phyloP scores from a whole-genome alignment of 2,888 invertebrate species.

The Drosophila koepferae region DNA sequence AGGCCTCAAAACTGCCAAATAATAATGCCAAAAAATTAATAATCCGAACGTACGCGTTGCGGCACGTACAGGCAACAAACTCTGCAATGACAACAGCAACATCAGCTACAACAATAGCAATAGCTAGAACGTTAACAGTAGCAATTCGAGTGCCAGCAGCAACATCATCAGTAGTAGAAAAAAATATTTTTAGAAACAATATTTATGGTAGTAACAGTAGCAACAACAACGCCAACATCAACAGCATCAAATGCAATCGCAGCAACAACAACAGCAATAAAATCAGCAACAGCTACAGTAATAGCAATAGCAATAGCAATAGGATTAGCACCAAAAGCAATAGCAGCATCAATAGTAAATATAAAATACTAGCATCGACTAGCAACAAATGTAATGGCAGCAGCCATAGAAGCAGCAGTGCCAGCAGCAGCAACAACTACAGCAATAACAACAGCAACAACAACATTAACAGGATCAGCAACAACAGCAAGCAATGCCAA shows the following conservation, averaged over 20 bases:
- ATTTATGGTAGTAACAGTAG: background rate
- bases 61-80: slow-evolving; percentile 55
- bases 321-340: background rate
- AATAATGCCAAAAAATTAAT: slow-evolving; percentile 50
- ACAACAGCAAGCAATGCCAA: slow-evolving; percentile 4
- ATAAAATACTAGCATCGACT: background rate
- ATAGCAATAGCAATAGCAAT: background rate
- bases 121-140: slow-evolving; percentile 4
- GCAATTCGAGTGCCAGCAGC: background rate
- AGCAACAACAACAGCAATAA: background rate
- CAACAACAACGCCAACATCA: slow-evolving; percentile 7
- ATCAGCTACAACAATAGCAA: background rate
- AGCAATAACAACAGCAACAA: background rate
- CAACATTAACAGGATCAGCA: background rate
- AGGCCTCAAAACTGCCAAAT: slow-evolving; percentile 50
- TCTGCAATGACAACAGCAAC: slow-evolving; percentile 43
- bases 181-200: background rate
- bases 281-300: slow-evolving; percentile 1
- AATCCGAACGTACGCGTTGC: slow-evolving; percentile 33
- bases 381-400: slow-evolving; percentile 10
- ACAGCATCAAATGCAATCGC: background rate
- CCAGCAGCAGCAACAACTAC: background rate
- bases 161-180: background rate
- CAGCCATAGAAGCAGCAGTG: background rate
- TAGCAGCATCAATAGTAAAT: background rate